Evolutionary conservation across 2,797 vertebrate genomes (phyloP).

Genomic region (Halcyon badia): DNA sequence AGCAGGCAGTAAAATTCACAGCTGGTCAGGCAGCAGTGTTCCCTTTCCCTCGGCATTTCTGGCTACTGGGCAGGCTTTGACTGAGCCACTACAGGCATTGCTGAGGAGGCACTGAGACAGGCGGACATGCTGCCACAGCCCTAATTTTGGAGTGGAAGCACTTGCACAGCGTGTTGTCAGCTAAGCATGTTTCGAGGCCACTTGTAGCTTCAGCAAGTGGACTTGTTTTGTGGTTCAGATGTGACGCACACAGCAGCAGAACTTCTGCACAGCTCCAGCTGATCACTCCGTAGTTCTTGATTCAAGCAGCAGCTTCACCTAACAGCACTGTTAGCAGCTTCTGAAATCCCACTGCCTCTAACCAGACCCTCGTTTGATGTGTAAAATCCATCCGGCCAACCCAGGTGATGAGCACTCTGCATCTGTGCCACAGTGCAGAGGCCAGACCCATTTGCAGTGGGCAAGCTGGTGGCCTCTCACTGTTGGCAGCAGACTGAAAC

Average conservation of each 20-base stretch:
- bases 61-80: background rate
- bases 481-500: background rate
- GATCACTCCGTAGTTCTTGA: background rate
- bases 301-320: background rate
- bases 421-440: background rate
- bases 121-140: background rate
- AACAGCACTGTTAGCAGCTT: background rate
- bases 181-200: background rate
- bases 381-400: background rate
- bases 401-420: rapidly evolving
- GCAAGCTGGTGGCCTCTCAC: background rate
- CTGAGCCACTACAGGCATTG: background rate
- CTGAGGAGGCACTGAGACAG: background rate
- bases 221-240: background rate
- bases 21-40: background rate
- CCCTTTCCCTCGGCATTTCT: background rate
- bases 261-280: background rate
- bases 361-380: background rate
- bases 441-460: rapidly evolving
- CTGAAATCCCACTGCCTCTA: background rate
- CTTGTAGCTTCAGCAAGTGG: background rate
- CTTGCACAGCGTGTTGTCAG: rapidly evolving
- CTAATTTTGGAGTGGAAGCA: background rate
- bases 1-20: background rate
- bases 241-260: background rate